These are phyloP conservation scores for Eclectus roratus DNA, from an alignment of 2,113 vertebrate genomes.

Conservation along the genomic window DNA sequence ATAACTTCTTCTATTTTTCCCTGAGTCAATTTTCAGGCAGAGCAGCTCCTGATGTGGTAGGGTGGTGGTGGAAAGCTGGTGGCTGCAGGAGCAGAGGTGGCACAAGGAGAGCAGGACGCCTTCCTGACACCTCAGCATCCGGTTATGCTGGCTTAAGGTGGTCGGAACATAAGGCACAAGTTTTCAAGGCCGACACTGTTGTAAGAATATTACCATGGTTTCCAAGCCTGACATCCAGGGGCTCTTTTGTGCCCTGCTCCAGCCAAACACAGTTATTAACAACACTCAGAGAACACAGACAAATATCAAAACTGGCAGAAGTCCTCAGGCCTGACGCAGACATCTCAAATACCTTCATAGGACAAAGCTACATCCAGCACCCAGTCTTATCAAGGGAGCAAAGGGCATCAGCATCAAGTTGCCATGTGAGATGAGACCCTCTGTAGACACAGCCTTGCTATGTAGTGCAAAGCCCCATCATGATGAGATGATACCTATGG, in stretches of 20 bases:
- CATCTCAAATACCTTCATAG: not conserved
- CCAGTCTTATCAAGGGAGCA: not conserved
- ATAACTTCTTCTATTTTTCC: not conserved
- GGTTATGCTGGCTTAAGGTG: not conserved
- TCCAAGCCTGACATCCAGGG: not conserved
- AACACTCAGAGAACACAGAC: not conserved
- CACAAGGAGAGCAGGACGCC: not conserved
- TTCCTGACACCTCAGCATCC: not conserved
- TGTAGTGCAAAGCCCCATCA: accelerated
- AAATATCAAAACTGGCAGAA: not conserved
- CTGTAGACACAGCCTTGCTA: not conserved
- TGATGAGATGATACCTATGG: not conserved
- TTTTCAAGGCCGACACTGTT: not conserved
- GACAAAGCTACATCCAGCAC: not conserved
- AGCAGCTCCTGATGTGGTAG: not conserved
- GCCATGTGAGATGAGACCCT: not conserved
- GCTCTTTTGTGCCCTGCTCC: not conserved
- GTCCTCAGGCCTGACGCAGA: not conserved
- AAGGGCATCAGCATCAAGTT: not conserved
- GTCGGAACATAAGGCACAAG: not conserved
- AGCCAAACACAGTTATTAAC: not conserved
- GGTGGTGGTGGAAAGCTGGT: not conserved
- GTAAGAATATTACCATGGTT: not conserved
- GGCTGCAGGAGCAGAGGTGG: not conserved
- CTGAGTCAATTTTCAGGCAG: not conserved